These are phyloP conservation scores for Synanceia verrucosa DNA, from an alignment of 2,797 vertebrate species.

Conservation along the genomic window DNA sequence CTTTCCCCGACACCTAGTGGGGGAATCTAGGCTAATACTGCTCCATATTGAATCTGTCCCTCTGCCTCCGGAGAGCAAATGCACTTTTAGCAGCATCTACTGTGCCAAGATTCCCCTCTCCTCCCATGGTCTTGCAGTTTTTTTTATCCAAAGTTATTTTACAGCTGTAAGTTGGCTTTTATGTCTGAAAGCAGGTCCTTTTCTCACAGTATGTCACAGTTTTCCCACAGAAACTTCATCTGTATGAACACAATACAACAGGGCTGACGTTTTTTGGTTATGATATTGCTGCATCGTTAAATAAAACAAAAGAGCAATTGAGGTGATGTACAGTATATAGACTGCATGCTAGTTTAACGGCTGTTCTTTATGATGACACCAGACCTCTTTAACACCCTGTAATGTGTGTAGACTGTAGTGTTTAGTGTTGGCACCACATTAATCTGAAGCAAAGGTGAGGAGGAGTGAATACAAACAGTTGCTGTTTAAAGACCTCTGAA, in stretches of 20 bases:
- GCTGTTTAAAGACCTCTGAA: neutral
- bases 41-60: constrained; percentile 57
- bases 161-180: constrained; percentile 39
- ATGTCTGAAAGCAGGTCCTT: constrained; percentile 16
- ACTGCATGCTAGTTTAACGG: neutral
- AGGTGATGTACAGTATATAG: neutral
- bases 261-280: neutral
- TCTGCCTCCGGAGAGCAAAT: constrained; percentile 44
- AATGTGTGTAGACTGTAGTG: neutral
- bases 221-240: neutral
- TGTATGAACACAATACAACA: neutral
- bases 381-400: neutral
- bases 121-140: constrained; percentile 6
- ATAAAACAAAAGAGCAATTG: neutral
- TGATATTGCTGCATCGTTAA: neutral
- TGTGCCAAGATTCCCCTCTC: constrained; percentile 51
- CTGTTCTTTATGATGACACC: neutral
- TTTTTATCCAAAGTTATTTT: constrained; percentile 28
- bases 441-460: neutral
- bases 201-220: constrained; percentile 17
- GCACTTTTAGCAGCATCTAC: constrained; percentile 51
- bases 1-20: constrained; percentile 58
- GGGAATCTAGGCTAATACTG: constrained; percentile 68
- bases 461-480: neutral
- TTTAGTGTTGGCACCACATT: constrained; percentile 5